A percentile compares a stretch with the other conserved stretches of the same genome.
These are phyloP conservation scores for Xiphophorus birchmanni DNA, from an alignment of 2,797 vertebrate genomes.

Conservation along the genomic window DNA sequence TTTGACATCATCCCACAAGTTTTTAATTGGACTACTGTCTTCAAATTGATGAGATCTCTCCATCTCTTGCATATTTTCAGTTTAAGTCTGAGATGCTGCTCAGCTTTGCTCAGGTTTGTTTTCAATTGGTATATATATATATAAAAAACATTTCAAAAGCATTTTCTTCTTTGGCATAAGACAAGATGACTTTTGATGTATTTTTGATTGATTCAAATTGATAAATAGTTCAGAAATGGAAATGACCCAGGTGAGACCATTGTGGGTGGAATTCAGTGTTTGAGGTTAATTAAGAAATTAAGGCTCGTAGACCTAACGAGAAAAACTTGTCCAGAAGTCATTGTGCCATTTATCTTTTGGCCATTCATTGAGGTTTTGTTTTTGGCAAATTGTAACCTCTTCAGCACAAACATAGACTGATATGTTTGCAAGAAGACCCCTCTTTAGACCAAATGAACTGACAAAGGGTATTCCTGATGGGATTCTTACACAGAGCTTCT, in stretches of 20 bases:
- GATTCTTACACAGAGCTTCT: background rate
- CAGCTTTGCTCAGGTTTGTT: background rate
- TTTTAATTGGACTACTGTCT: background rate
- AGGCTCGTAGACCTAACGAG: background rate
- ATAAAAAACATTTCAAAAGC: background rate
- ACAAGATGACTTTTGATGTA: background rate
- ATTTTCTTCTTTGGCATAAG: background rate
- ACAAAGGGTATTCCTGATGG: background rate
- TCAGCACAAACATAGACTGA: background rate
- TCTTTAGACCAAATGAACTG: background rate
- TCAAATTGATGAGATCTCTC: background rate
- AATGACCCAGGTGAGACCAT: background rate
- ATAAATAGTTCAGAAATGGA: background rate
- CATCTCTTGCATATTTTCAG: background rate
- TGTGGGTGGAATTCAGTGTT: background rate
- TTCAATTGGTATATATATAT: background rate
- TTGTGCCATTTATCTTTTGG: background rate
- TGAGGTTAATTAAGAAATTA: background rate
- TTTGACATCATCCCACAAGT: background rate
- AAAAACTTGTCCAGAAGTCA: background rate
- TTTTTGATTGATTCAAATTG: background rate
- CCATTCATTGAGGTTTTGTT: background rate
- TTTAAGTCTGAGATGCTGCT: background rate
- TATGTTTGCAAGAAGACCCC: background rate
- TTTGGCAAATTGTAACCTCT: background rate